Evolutionary conservation across 2,888 invertebrate species (phyloP).

Genomic region (Electrophaes corylata): DNA sequence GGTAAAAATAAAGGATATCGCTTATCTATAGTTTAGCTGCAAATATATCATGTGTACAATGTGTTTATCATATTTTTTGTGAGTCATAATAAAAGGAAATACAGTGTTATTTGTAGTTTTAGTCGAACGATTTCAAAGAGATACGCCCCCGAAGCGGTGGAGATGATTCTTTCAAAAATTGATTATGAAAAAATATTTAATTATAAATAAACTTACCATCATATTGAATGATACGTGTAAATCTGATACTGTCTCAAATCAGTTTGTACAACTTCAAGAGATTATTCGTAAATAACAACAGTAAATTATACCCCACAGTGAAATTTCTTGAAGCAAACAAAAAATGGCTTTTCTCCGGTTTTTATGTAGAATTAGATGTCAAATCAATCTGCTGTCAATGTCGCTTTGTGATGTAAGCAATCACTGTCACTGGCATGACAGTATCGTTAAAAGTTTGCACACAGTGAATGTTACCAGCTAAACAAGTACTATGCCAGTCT

Average conservation of each 20-base stretch:
- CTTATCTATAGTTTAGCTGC: not conserved
- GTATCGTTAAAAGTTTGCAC: too few species aligned
- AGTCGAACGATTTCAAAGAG: constrained; percentile 5
- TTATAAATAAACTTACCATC: constrained; percentile 59
- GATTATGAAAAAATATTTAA: not conserved
- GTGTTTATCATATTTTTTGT: constrained; percentile 3
- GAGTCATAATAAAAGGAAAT: constrained; percentile 13
- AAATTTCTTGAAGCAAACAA: constrained; percentile 12
- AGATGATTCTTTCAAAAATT: not conserved
- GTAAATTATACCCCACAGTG: constrained; percentile 3
- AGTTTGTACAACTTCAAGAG: constrained; percentile 1
- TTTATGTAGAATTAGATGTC: too few species aligned
- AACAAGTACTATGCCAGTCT: too few species aligned
- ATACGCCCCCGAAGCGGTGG: constrained; percentile 29
- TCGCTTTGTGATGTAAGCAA: too few species aligned
- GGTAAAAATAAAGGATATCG: not conserved
- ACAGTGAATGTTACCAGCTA: too few species aligned
- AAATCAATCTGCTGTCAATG: too few species aligned
- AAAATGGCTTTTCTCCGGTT: constrained; percentile 6
- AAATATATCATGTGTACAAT: constrained; percentile 2
- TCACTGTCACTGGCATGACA: too few species aligned
- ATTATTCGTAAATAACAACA: constrained; percentile 13
- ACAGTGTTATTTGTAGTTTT: constrained; percentile 3
- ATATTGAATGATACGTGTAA: constrained; percentile 45
- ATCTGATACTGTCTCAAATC: not conserved